These are phyloP conservation scores for Palythoa caribaeorum DNA, from an alignment of 92 coral and sea anemone genomes.

Conservation along the genomic window DNA sequence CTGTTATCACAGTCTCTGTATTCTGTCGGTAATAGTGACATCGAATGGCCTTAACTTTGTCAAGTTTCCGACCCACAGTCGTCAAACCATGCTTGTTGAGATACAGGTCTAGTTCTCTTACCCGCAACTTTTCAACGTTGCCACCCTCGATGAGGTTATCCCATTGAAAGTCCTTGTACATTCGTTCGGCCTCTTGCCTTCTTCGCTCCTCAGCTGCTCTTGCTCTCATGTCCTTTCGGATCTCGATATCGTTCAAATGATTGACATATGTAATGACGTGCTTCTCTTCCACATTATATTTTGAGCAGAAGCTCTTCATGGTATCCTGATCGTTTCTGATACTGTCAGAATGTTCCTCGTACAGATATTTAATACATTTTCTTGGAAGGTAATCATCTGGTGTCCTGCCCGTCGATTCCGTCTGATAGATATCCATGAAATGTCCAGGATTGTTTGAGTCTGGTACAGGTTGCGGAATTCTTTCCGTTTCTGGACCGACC, in stretches of 20 bases:
- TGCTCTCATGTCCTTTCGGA: background rate
- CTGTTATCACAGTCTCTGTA: background rate
- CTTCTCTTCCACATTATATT: constrained; percentile 44
- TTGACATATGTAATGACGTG: constrained; percentile 17
- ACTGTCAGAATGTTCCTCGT: constrained; percentile 33
- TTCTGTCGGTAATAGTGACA: constrained; percentile 43
- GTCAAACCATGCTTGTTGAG: background rate
- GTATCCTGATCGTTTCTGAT: constrained; percentile 40
- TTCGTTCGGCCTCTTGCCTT: background rate
- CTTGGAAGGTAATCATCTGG: constrained; percentile 57
- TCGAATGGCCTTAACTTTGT: constrained; percentile 37
- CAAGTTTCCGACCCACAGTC: constrained; percentile 7
- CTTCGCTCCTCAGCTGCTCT: background rate
- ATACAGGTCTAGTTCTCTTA: background rate
- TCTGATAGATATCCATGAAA: constrained; percentile 53
- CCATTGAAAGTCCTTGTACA: background rate
- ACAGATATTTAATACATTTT: constrained; percentile 55
- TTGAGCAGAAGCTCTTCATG: constrained; percentile 49
- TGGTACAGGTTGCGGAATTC: constrained; percentile 64
- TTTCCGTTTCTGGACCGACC: constrained; percentile 56
- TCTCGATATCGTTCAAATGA: background rate
- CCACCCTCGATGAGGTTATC: background rate
- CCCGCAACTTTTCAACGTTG: constrained; percentile 10
- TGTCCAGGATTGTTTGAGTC: constrained; percentile 62
- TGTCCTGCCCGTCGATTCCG: constrained; percentile 59